Percentiles rank a stretch among this genome's conserved stretches.
These are phyloP conservation scores for Drosophila ogumai DNA, from an alignment of 1,140 invertebrate species.

Conservation along the genomic window DNA sequence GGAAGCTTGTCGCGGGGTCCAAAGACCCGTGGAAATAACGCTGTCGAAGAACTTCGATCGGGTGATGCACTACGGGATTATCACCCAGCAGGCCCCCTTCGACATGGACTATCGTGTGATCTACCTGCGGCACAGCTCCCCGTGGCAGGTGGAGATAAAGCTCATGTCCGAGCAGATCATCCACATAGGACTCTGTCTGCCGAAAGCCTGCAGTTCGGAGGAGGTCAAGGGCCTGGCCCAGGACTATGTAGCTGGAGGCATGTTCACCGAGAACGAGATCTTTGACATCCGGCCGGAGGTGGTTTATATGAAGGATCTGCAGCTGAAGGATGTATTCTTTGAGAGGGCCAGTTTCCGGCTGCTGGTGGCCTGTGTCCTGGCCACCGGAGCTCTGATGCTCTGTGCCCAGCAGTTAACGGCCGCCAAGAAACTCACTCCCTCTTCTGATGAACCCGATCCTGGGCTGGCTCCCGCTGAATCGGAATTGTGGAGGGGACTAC, in stretches of 20 bases:
- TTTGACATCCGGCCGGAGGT: conserved; percentile 78
- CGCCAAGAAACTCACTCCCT: conserved; percentile 18
- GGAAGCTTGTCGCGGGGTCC: conserved; percentile 75
- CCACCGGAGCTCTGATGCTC: conserved; percentile 64
- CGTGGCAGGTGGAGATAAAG: conserved; percentile 84
- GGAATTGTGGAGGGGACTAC: conserved; percentile 62
- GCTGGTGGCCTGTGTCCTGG: conserved; percentile 57
- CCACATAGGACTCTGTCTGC: conserved; percentile 81
- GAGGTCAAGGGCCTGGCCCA: conserved; percentile 71
- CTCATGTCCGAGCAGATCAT: conserved; percentile 83
- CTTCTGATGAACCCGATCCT: conserved; percentile 16
- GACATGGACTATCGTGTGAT: conserved; percentile 80
- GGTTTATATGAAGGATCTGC: conserved; percentile 81
- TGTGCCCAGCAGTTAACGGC: conserved; percentile 63
- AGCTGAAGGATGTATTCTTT: conserved; percentile 70
- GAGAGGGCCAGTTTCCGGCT: conserved; percentile 70
- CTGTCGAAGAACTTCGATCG: conserved; percentile 80
- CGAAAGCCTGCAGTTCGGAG: conserved; percentile 60
- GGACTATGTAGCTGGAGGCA: conserved; percentile 58
- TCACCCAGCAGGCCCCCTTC: conserved; percentile 77
- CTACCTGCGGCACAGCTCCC: conserved; percentile 78
- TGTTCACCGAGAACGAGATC: conserved; percentile 76
- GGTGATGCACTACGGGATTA: conserved; percentile 78
- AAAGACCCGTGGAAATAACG: conserved; percentile 73
- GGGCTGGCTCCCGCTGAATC: conserved; percentile 65